Conservation (phyloP, 2,797 vertebrate genomes). For the Cynopterus sphinx region DNA sequence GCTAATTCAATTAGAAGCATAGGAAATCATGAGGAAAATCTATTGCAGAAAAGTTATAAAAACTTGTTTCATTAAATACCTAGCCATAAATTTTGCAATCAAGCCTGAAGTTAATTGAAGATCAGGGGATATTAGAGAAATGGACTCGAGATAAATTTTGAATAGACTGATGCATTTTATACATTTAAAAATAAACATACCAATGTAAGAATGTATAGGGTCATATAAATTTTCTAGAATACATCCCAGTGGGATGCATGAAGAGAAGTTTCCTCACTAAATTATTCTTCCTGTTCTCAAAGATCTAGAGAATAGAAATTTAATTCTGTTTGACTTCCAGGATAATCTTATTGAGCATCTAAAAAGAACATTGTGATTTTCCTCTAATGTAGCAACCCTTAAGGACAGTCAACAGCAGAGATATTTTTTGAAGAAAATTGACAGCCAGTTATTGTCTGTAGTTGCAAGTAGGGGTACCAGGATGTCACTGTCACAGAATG, state of each 20-base stretch:
- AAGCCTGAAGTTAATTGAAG: not conserved
- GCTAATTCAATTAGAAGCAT: slow-evolving; percentile 15
- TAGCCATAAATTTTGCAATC: not conserved
- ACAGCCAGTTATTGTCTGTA: not conserved
- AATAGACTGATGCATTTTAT: not conserved
- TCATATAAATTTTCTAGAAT: not conserved
- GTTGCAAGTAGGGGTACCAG: not conserved
- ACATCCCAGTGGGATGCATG: not conserved
- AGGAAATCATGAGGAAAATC: not conserved
- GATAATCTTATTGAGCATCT: not conserved
- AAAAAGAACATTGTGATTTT: not conserved
- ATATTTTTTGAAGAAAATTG: not conserved
- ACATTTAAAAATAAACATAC: not conserved
- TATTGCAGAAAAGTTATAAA: not conserved
- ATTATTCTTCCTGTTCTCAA: not conserved
- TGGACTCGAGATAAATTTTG: not conserved
- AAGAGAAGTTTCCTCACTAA: not conserved
- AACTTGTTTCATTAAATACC: not conserved
- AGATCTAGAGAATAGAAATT: not conserved
- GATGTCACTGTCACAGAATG: not conserved
- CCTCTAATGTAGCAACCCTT: not conserved
- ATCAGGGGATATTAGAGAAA: not conserved
- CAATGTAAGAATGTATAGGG: not conserved
- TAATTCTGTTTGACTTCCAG: not conserved
- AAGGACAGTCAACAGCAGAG: not conserved